These are phyloP conservation scores for Ricordea florida DNA, from an alignment of 92 coral and sea anemone genomes.

Conservation along the genomic window DNA sequence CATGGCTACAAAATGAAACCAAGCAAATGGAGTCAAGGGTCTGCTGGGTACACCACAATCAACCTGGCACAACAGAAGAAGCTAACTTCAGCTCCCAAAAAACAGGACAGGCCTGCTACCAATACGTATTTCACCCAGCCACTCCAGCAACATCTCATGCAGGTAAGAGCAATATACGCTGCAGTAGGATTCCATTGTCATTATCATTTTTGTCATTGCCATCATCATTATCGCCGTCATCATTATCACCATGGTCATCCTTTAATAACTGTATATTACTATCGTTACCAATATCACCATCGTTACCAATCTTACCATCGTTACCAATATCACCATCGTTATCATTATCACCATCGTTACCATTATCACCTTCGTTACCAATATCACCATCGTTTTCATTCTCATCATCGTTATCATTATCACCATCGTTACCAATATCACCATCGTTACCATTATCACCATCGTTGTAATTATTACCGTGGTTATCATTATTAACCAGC, in stretches of 20 bases:
- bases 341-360: neutral
- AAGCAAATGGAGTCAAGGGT: no score
- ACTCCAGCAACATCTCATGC: slow-evolving; percentile 19
- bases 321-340: neutral
- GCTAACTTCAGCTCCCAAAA: neutral
- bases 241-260: neutral
- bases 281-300: neutral
- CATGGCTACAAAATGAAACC: no score
- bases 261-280: neutral
- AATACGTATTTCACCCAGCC: slow-evolving; percentile 19
- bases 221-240: neutral
- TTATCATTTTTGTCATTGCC: no score
- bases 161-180: neutral
- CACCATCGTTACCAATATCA: neutral
- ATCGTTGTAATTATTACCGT: neutral
- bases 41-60: slow-evolving; percentile 62
- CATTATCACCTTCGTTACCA: neutral
- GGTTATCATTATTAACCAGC: neutral
- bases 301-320: neutral
- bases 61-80: slow-evolving; percentile 83
- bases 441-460: neutral
- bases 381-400: neutral
- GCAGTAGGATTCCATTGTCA: neutral
- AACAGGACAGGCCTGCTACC: slow-evolving; percentile 14
- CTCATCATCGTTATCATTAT: neutral